Base-by-base conservation (phyloP, 2,888 invertebrate genomes). In the Carabus problematicus region DNA sequence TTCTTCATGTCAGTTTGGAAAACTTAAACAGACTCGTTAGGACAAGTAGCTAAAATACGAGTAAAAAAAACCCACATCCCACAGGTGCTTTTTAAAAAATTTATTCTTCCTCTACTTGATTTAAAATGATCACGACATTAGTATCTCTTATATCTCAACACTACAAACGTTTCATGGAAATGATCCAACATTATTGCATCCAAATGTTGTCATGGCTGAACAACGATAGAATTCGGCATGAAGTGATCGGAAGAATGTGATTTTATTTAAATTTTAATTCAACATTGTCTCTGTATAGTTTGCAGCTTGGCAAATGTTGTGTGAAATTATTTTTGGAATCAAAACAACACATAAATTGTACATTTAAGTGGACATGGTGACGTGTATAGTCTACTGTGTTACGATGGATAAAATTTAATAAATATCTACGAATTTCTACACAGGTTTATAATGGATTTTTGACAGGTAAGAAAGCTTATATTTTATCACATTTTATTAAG, bases 321-420 rank as follows among this genome's bases (percentile, higher is more conserved):
- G 16, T 14, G 14, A 12, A 14, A 9, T 9, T 52, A 18, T 18
- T 52, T 52, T 52, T 14, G 12, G 19, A 52, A 52, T 18, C 12
- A 52, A 52, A 52, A 19, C 12, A 52, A 14, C 52, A 18, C 52
- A 52, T 52, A 18, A 52, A 52, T 52, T 52, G n/a, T 52, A 52
- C 12, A 52, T 52, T n/a, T 12, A 52, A 52, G 16, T 52, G 9
- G 19, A 7, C 40, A 40, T 41, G 11, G 58, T 47, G 14, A 12
- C 4, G n/a, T 47, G n/a, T n/a, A n/a, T n/a, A n/a, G n/a, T n/a
- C n/a, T n/a, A n/a, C n/a, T n/a, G 18, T 49, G 16, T 16, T 52
- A 52, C n/a, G 19, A 9, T 18, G 14, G 19, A 52, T 8, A 14
- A 14, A 2, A 8, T 8, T 52, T 18, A 52, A 12, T 18, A 18